Evolutionary conservation across 2,888 invertebrate species (phyloP).

Genomic region (Portevinia maculata): DNA sequence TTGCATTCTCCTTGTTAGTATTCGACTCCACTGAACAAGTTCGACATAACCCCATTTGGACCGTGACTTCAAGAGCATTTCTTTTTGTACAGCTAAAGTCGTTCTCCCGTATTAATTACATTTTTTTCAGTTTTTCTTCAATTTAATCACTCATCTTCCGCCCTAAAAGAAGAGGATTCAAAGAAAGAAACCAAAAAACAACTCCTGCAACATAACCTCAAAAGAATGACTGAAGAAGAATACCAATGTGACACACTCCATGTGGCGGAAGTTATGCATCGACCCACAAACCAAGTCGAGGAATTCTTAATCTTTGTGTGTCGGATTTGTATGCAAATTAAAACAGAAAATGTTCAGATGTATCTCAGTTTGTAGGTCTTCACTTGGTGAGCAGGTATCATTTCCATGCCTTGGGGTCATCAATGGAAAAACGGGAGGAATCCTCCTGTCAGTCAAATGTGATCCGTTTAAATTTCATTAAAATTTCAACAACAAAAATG

Average conservation of each 20-base stretch:
- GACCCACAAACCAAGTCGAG: constrained; percentile 31
- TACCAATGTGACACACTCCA: constrained; percentile 10
- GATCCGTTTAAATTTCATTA: constrained; percentile 58
- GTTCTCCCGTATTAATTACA: constrained; percentile 58
- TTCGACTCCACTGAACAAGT: constrained; percentile 33
- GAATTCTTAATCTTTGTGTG: not conserved
- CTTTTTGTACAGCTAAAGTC: constrained; percentile 23
- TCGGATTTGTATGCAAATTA: constrained; percentile 47
- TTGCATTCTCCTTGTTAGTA: constrained; percentile 4
- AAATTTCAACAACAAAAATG: constrained; percentile 30
- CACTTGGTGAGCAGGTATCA: constrained; percentile 6
- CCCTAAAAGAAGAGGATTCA: not conserved
- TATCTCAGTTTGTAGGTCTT: constrained; percentile 32
- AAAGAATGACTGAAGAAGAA: constrained; percentile 15
- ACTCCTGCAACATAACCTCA: constrained; percentile 20
- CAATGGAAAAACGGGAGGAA: constrained; percentile 6
- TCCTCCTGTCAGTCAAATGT: constrained; percentile 27
- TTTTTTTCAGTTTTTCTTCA: constrained; percentile 5
- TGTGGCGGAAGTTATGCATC: not conserved
- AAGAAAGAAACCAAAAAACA: not conserved
- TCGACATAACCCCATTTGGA: constrained; percentile 62
- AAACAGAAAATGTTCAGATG: constrained; percentile 19
- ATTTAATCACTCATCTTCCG: constrained; percentile 25
- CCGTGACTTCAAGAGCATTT: constrained; percentile 45
- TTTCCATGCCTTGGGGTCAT: constrained; percentile 27